Conservation (phyloP, 2,888 invertebrate species). For the Thymelicus lineola region DNA sequence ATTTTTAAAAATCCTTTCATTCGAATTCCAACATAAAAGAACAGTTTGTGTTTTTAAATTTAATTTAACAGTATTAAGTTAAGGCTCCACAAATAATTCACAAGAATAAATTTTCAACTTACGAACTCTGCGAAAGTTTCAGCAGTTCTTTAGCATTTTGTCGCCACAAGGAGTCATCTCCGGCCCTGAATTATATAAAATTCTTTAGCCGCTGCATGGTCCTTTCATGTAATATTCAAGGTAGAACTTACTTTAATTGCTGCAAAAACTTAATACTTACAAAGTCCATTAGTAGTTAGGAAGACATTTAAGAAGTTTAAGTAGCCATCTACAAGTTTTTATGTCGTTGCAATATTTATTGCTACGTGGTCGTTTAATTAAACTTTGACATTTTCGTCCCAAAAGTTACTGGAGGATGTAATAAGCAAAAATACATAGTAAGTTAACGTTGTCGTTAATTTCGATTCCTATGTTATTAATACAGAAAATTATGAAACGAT, state of each 20-base stretch:
- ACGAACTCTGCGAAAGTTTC: background rate
- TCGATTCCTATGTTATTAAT: too few species aligned
- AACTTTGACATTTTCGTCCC: conserved; percentile 28
- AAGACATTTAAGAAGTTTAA: conserved; percentile 29
- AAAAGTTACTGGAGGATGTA: background rate
- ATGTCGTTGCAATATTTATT: conserved; percentile 31
- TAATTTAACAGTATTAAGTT: background rate
- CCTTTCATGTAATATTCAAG: conserved; percentile 21
- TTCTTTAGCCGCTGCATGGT: conserved; percentile 2
- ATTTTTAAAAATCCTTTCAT: too few species aligned
- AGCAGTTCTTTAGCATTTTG: conserved; percentile 10
- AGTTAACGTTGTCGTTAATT: background rate
- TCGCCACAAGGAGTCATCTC: conserved; percentile 13
- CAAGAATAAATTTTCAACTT: background rate
- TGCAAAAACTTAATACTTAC: conserved; percentile 26
- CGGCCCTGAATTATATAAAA: conserved; percentile 12
- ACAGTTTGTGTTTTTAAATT: too few species aligned
- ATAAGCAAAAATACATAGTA: background rate
- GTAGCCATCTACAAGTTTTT: conserved; percentile 20
- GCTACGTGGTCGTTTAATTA: conserved; percentile 25
- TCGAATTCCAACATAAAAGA: too few species aligned
- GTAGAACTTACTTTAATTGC: conserved; percentile 19
- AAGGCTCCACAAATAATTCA: background rate
- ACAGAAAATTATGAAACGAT: too few species aligned
- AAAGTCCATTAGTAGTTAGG: conserved; percentile 32